Evolutionary conservation across 1,140 invertebrate genomes (phyloP), one percentile per base, ranked within the genome.

Genomic region (Aphidius gifuensis): DNA sequence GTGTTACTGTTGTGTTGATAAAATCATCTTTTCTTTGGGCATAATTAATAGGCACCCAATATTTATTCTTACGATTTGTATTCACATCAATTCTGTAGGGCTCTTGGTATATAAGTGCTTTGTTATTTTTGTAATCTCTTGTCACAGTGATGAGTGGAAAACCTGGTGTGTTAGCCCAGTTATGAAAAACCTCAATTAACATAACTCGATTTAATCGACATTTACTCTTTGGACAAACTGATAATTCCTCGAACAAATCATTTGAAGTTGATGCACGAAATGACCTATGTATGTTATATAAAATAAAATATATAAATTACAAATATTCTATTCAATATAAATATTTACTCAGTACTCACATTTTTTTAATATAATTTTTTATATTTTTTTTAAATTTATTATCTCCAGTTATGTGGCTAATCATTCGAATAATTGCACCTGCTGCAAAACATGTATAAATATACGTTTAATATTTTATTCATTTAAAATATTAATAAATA

Each of bases 141-240:
- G 71, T 84, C 5, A 93, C 85, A 1, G 78, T 89, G 6, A 95
- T 80, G 0, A 94, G 82, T 0, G 93, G 93, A 78, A 91, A 95
- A 9, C 90, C 90, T 55, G 87, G 88, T 78, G 93, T 88, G 32
- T 87, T 80, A 4, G 90, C 90, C 92, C 93, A 96, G 0, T 88
- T 89, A 73, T 93, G 86, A 88, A 92, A 91, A 40, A 92, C 85
- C n/a, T 79, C 66, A 67, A 86, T 87, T 3, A 92, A 85, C 4
- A 0, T 83, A 90, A 71, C 50, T 88, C 81, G 54, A 85, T 76
- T 66, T 88, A 85, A 9, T 77, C 73, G 5, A 87, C 86, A 63
- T 70, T 77, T 16, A 62, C 64, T 57, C 76, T 80, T 62, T 74
- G 62, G 60, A 73, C 73, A 70, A 58, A 48, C 62, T 58, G 6